A percentile compares a stretch with the other conserved stretches of the same genome.
phyloP scores from a whole-genome alignment of 2,888 invertebrate genomes.

The Dexiosoma caninum region DNA sequence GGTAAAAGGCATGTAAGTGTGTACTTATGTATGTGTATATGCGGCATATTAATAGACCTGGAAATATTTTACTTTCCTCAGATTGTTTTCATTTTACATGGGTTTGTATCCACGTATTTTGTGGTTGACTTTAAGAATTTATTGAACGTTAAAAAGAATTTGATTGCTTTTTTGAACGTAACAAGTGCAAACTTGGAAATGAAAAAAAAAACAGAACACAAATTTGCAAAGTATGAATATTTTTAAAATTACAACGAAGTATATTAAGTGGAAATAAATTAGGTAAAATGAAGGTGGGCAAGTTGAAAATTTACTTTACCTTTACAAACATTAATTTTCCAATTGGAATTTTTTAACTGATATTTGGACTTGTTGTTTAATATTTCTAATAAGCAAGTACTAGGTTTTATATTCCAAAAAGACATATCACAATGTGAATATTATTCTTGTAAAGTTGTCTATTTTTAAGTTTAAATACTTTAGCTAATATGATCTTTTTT shows the following conservation, averaged over 20 bases:
- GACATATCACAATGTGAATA: background rate
- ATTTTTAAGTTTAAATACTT: background rate
- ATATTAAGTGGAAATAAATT: constrained; percentile 1
- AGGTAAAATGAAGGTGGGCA: background rate
- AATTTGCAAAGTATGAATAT: background rate
- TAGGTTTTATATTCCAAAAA: background rate
- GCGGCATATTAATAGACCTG: constrained; percentile 51
- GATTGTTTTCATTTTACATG: background rate
- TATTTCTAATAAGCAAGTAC: too few species aligned
- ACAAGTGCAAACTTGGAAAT: background rate
- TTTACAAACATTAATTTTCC: too few species aligned
- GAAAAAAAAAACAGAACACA: background rate
- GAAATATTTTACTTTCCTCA: constrained; percentile 41
- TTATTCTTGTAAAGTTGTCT: background rate
- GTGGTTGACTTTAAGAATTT: constrained; percentile 48
- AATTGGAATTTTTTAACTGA: too few species aligned
- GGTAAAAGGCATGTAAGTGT: constrained; percentile 6
- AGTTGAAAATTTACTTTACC: background rate
- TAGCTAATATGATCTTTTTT: background rate
- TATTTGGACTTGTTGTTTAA: too few species aligned
- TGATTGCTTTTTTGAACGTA: constrained; percentile 29
- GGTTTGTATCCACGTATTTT: constrained; percentile 27
- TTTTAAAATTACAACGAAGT: background rate
- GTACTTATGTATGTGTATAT: background rate
- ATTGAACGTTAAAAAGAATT: constrained; percentile 44